Percentiles rank a stretch among this genome's conserved stretches.
phyloP scores from a whole-genome alignment of 2,797 vertebrate genomes.

The Thalassophryne amazonica region DNA sequence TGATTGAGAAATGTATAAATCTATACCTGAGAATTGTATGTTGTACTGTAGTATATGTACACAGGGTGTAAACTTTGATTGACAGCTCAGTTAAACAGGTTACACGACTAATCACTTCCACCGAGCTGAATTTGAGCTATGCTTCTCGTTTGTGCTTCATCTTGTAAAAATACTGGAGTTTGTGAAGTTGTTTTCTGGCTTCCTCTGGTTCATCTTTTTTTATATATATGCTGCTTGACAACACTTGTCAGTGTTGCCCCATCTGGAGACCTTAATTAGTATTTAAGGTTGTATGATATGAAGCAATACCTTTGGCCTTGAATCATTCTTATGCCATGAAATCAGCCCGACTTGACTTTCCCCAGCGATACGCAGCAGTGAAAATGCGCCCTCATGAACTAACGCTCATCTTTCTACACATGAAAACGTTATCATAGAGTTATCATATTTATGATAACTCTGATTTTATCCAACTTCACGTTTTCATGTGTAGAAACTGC shows the following conservation, averaged over 20 bases:
- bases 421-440: too few species aligned
- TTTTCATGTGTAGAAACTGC: not conserved
- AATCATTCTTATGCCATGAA: not conserved
- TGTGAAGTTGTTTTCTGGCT: slow-evolving; percentile 17
- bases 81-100: slow-evolving; percentile 21
- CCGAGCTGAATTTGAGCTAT: slow-evolving; percentile 1
- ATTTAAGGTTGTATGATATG: not conserved
- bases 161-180: slow-evolving; percentile 3
- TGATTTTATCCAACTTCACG: not conserved
- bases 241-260: not conserved
- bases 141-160: slow-evolving; percentile 21
- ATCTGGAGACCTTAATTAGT: not conserved
- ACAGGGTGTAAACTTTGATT: not conserved
- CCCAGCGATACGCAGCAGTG: not conserved
- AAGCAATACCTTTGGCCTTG: slow-evolving; percentile 33
- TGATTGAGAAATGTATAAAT: not conserved
- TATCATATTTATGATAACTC: too few species aligned
- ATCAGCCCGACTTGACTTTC: not conserved
- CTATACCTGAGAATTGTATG: not conserved
- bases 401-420: slow-evolving; percentile 43
- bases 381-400: not conserved
- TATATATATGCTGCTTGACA: not conserved
- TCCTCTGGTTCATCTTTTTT: slow-evolving; percentile 32
- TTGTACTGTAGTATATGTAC: not conserved
- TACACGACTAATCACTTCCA: not conserved